phyloP scores from a whole-genome alignment of 2,113 vertebrate genomes.

The Thermophis baileyi region DNA sequence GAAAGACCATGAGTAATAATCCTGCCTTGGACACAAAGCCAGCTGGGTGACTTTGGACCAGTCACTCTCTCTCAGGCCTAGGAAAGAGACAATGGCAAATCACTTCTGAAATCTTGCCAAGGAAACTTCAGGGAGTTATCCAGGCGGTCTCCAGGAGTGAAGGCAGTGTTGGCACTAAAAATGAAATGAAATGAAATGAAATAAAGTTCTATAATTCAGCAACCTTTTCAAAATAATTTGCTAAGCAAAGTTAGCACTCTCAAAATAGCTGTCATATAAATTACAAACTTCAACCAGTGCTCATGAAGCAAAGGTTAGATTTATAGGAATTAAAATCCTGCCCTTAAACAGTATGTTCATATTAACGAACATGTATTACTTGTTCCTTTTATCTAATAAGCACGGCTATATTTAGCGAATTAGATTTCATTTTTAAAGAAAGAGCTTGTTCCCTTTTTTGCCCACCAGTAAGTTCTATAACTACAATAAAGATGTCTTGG shows the following conservation, averaged over 20 bases:
- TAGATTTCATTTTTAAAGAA: background rate
- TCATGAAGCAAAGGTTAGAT: background rate
- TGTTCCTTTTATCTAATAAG: background rate
- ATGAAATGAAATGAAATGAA: background rate
- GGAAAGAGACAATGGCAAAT: background rate
- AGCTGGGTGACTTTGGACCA: background rate
- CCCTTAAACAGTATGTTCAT: background rate
- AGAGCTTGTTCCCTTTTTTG: background rate
- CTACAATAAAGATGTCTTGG: background rate
- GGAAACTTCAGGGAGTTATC: background rate
- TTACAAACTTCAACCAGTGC: background rate
- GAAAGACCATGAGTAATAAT: background rate
- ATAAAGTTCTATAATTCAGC: background rate
- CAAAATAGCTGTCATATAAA: background rate
- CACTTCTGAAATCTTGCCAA: background rate
- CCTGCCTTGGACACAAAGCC: background rate
- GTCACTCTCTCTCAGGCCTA: background rate
- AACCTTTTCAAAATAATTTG: background rate
- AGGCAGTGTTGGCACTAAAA: background rate
- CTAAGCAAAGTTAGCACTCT: background rate
- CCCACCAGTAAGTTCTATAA: background rate
- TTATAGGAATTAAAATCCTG: background rate
- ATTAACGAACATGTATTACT: background rate
- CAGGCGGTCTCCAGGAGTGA: background rate
- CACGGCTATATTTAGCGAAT: background rate